These are phyloP conservation scores for Tetrapedia diversipes DNA, from an alignment of 2,888 invertebrate genomes.

Conservation along the genomic window DNA sequence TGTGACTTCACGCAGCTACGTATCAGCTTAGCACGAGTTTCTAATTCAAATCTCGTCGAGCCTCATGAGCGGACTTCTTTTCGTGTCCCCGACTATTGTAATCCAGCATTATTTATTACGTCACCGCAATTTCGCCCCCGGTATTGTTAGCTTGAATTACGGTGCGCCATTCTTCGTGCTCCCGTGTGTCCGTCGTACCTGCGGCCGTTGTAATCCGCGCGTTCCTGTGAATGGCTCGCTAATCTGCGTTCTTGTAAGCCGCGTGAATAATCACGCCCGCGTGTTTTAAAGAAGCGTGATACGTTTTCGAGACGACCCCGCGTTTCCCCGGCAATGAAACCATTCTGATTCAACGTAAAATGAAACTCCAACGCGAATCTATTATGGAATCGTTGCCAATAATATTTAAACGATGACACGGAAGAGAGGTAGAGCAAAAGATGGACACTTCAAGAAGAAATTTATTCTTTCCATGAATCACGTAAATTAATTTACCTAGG, in stretches of 20 bases:
- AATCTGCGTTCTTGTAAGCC: constrained; percentile 32
- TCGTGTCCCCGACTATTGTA: background rate
- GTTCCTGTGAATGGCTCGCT: constrained; percentile 32
- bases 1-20: too few species aligned
- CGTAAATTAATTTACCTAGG: too few species aligned
- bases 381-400: too few species aligned
- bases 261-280: constrained; percentile 10
- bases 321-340: too few species aligned
- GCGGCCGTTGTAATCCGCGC: constrained; percentile 29
- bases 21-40: background rate
- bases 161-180: constrained; percentile 31
- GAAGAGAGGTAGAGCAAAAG: too few species aligned
- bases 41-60: constrained; percentile 13
- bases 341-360: too few species aligned
- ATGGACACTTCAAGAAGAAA: too few species aligned
- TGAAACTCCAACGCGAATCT: too few species aligned
- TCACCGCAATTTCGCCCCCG: constrained; percentile 22
- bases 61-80: background rate
- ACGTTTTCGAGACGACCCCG: too few species aligned
- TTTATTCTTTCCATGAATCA: too few species aligned
- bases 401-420: too few species aligned
- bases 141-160: constrained; percentile 33
- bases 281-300: constrained; percentile 10
- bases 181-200: constrained; percentile 20
- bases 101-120: constrained; percentile 38